Evolutionary conservation across 2,113 vertebrate species (phyloP).

Genomic region (Ia io): DNA sequence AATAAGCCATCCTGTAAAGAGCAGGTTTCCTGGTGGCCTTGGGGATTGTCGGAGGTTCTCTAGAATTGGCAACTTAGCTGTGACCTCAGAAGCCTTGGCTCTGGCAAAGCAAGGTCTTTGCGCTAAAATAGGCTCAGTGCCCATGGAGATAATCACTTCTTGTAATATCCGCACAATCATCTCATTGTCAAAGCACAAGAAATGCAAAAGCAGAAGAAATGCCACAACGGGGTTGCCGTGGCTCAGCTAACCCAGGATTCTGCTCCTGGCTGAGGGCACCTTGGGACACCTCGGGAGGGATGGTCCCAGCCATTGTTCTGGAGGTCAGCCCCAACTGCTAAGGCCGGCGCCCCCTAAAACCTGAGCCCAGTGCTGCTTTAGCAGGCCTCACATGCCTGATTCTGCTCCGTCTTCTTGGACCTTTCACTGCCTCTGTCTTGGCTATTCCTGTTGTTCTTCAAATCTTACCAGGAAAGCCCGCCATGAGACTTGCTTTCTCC

Average conservation of each 20-base stretch:
- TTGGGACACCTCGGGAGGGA: conserved; percentile 38
- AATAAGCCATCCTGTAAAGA: neutral
- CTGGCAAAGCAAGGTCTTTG: conserved; percentile 59
- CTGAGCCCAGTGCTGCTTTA: neutral
- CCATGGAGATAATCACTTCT: conserved; percentile 75
- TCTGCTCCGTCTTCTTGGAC: neutral
- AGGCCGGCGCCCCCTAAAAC: neutral
- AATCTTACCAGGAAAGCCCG: neutral
- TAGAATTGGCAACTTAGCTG: conserved; percentile 35
- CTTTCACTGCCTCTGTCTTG: neutral
- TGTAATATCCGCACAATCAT: conserved; percentile 76
- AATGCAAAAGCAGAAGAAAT: conserved; percentile 55
- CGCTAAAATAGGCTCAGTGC: conserved; percentile 57
- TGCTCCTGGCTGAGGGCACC: conserved; percentile 52
- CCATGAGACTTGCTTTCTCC: neutral
- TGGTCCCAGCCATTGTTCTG: neutral
- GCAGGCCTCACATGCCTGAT: neutral
- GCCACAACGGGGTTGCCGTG: conserved; percentile 5
- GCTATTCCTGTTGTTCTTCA: neutral
- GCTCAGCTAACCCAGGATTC: conserved; percentile 29
- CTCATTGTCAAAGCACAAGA: conserved; percentile 68
- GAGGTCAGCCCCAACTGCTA: neutral
- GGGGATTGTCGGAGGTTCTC: conserved; percentile 29
- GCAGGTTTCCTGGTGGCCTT: neutral
- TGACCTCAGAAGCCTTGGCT: conserved; percentile 67